A percentile compares a stretch with the other conserved stretches of the same genome.
These are phyloP conservation scores for Lepilemur septentrionalis DNA, from an alignment of 2,797 vertebrate species.

Conservation along the genomic window DNA sequence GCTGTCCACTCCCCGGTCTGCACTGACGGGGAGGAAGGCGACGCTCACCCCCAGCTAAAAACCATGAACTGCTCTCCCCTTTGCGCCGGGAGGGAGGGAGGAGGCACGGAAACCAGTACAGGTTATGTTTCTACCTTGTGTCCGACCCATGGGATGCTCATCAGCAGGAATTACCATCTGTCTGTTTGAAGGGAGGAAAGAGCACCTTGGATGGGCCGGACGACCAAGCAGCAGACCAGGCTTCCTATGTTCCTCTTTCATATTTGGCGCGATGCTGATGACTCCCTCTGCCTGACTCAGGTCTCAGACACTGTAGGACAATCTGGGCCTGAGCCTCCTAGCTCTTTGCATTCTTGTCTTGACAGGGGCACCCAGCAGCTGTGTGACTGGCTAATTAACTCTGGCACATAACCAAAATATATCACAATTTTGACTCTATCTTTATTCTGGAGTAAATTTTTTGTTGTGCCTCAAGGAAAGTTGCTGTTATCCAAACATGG, in stretches of 20 bases:
- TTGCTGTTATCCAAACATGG: background rate
- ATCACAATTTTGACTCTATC: background rate
- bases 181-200: background rate
- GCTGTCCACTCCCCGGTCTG: background rate
- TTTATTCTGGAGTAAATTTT: slow-evolving; percentile 40
- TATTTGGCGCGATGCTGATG: rapidly evolving
- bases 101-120: background rate
- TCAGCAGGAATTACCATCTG: background rate
- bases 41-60: background rate
- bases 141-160: background rate
- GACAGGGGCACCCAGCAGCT: background rate
- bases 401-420: background rate
- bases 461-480: slow-evolving; percentile 35
- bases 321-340: background rate
- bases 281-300: background rate
- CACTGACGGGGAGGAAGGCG: background rate
- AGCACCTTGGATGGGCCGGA: background rate
- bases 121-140: background rate
- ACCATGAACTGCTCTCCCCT: background rate
- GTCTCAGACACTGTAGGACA: background rate
- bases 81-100: background rate
- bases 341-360: background rate
- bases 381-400: background rate
- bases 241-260: background rate
- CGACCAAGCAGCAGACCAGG: background rate